Base-by-base conservation (phyloP, 1,140 invertebrate genomes). In the Trichoplusia ni region DNA sequence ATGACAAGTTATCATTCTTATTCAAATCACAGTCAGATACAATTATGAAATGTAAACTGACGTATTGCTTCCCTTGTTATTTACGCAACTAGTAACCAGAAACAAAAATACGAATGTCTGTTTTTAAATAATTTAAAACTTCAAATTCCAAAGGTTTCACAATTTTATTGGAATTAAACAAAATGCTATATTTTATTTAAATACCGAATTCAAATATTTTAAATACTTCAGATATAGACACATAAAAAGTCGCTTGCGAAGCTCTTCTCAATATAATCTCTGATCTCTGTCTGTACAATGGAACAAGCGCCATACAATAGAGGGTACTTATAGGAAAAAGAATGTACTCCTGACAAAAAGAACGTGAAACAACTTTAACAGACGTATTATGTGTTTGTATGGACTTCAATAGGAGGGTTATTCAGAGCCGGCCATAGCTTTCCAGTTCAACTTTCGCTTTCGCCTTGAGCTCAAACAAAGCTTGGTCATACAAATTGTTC, bases 371-470 rank as follows among this genome's bases (percentile, higher is more conserved):
- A 42, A 42, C 38, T 58, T 38, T 29, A 27, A 40, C 51, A 38
- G 21, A 40, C 23, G 51, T 56, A 56, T 38, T 56, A 56, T 56
- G 38, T 56, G 37, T 56, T 56, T 56, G 33, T 27, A 27, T 14
- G 16, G 44, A 27, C 35, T 19, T 16, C 33, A 25, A 25, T 51
- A 42, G 13, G 37, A 56, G 53, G n/a, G 53, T 56, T 38, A 46
- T 31, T 59, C 44, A 37, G 46, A 64, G 25, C 35, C 21, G 23
- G 23, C 60, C 53, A 61, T 69, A 78, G 78, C 76, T 86, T 84
- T 82, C 76, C 73, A 77, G 61, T 35, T 65, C 19, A 73, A 84
- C 81, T 84, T 86, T 86, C 81, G 72, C 78, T 86, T 79, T 84
- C 70, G 29, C 51, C 25, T 60, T 47, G 56, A 42, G 37, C 6